Percentiles rank a stretch among this genome's conserved stretches.
These are phyloP conservation scores for Phanerotoma sp. DNA, from an alignment of 2,888 invertebrate species.

Conservation along the genomic window DNA sequence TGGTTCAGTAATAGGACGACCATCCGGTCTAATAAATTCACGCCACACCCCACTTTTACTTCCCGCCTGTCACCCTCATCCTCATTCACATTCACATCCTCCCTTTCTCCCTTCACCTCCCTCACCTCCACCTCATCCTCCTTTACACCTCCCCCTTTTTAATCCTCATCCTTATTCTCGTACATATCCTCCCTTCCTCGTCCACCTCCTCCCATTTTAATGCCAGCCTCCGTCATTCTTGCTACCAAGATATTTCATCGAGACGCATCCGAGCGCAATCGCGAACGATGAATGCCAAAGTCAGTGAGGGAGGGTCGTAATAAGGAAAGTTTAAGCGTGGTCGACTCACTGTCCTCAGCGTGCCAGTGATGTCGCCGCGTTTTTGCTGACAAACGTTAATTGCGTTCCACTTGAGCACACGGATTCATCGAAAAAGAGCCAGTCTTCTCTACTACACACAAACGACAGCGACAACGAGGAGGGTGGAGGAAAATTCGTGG, in stretches of 20 bases:
- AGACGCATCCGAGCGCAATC: conserved; percentile 22
- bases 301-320: conserved; percentile 30
- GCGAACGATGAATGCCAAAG: conserved; percentile 14
- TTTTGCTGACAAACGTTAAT: conserved; percentile 42
- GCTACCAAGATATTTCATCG: conserved; percentile 15
- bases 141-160: no score
- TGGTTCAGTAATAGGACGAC: conserved; percentile 24
- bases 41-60: conserved; percentile 17
- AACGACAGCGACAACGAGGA: neutral
- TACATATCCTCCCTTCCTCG: neutral
- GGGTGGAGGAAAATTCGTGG: conserved; percentile 8
- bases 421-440: conserved; percentile 26
- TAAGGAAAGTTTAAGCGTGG: conserved; percentile 41
- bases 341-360: conserved; percentile 26
- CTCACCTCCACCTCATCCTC: no score
- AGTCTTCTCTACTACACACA: neutral
- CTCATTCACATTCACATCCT: neutral
- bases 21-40: conserved; percentile 42
- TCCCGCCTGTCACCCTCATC: neutral
- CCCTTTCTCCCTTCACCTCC: no score
- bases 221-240: conserved; percentile 3
- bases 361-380: conserved; percentile 27
- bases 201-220: no score
- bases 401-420: conserved; percentile 47
- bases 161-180: neutral